Evolutionary conservation across 2,797 vertebrate species (phyloP).

Genomic region (Iguana delicatissima): DNA sequence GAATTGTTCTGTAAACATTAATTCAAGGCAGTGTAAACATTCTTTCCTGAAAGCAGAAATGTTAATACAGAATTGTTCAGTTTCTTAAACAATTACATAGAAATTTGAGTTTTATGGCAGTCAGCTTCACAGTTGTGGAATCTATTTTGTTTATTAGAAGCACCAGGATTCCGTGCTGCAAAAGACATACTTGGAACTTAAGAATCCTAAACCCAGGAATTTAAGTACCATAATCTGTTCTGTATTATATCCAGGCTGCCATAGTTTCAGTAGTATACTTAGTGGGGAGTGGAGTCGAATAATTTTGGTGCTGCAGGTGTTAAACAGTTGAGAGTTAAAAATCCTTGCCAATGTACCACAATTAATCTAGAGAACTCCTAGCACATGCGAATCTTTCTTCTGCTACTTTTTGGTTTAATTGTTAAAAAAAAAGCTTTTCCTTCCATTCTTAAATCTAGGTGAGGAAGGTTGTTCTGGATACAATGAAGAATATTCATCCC

Average conservation of each 20-base stretch:
- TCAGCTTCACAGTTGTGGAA: background rate
- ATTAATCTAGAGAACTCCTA: background rate
- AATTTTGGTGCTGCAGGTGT: background rate
- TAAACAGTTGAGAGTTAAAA: background rate
- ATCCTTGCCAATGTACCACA: background rate
- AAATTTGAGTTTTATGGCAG: background rate
- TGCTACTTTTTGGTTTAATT: background rate
- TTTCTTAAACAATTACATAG: too few relatives aligned
- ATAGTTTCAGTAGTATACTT: background rate
- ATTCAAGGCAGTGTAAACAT: background rate
- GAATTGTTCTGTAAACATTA: background rate
- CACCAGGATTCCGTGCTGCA: background rate
- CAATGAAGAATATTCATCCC: conserved; percentile 98
- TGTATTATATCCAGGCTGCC: background rate
- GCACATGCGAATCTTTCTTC: background rate
- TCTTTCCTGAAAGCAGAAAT: background rate
- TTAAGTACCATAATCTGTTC: background rate
- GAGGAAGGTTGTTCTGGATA: conserved; percentile 95
- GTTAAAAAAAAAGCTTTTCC: background rate
- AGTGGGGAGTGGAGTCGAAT: too few relatives aligned
- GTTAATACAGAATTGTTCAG: too few relatives aligned
- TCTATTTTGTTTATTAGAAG: background rate
- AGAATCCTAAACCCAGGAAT: background rate
- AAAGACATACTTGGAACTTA: background rate
- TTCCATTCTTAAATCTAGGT: conserved; percentile 82